Percentiles rank a stretch among this genome's conserved stretches.
phyloP scores from a whole-genome alignment of 2,888 invertebrate genomes.

The Hyppa rectilinea region DNA sequence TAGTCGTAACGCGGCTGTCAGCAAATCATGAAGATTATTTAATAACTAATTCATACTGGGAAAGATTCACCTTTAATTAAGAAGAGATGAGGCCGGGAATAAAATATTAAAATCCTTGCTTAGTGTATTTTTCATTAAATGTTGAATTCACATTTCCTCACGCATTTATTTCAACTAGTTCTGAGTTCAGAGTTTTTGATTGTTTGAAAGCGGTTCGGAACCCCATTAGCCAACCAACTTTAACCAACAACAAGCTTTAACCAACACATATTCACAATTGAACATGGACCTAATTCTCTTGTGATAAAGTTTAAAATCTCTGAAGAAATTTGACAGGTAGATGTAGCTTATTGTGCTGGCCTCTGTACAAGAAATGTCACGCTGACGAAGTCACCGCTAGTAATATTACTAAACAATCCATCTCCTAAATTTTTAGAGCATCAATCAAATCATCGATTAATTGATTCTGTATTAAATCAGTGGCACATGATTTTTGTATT shows the following conservation, averaged over 20 bases:
- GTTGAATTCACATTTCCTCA: neutral
- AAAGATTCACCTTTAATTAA: too few species aligned
- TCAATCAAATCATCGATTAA: neutral
- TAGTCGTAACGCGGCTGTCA: slow-evolving; percentile 4
- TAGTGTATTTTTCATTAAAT: neutral
- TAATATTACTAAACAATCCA: neutral
- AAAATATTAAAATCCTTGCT: neutral
- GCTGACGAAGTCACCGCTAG: too few species aligned
- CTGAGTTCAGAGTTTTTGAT: too few species aligned
- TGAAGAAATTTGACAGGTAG: too few species aligned
- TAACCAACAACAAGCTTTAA: too few species aligned
- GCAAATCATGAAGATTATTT: slow-evolving; percentile 23
- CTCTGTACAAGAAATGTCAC: too few species aligned
- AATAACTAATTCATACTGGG: slow-evolving; percentile 17
- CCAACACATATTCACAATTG: too few species aligned
- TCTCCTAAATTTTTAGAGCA: neutral
- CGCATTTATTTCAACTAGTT: neutral
- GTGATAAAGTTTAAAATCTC: too few species aligned
- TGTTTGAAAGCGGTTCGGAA: too few species aligned
- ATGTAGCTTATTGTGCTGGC: too few species aligned
- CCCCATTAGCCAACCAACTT: too few species aligned
- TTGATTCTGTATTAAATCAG: neutral
- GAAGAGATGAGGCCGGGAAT: neutral
- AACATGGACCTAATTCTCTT: too few species aligned
- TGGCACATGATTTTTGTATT: neutral